phyloP scores from a whole-genome alignment of 2,888 invertebrate genomes.

The Asteroscopus sphinx region DNA sequence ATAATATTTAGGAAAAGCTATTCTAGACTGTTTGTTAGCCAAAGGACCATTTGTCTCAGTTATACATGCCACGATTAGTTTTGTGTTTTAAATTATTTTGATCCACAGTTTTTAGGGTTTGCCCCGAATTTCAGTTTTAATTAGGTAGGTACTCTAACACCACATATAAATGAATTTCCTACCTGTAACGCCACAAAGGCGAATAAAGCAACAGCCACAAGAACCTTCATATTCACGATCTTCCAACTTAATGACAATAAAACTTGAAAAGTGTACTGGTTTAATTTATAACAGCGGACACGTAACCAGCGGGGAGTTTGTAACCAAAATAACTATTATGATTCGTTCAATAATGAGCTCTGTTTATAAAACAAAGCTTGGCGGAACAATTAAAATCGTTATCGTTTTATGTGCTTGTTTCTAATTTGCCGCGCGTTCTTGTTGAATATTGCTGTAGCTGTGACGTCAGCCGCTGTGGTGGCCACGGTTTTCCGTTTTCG shows the following conservation, averaged over 20 bases:
- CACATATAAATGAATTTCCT: constrained; percentile 27
- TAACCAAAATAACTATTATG: constrained; percentile 72
- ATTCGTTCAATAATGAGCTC: constrained; percentile 63
- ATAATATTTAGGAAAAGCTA: too few species aligned
- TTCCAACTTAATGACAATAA: constrained; percentile 60
- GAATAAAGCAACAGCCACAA: constrained; percentile 72
- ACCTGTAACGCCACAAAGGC: constrained; percentile 82
- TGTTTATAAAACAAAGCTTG: constrained; percentile 78
- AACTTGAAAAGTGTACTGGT: constrained; percentile 38
- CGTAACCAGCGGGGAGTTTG: constrained; percentile 43
- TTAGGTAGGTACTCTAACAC: not conserved
- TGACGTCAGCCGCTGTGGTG: constrained; percentile 44
- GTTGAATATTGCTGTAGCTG: constrained; percentile 46
- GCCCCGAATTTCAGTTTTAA: not conserved
- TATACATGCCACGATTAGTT: too few species aligned
- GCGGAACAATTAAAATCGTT: constrained; percentile 75
- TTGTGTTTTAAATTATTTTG: too few species aligned
- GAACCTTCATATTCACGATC: constrained; percentile 73
- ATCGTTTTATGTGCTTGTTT: constrained; percentile 68
- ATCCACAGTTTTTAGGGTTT: too few species aligned
- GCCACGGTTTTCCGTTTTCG: constrained; percentile 23
- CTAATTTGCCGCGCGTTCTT: constrained; percentile 59
- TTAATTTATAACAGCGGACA: constrained; percentile 75
- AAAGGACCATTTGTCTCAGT: too few species aligned
- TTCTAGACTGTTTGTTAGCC: too few species aligned